Evolutionary conservation across 2,888 invertebrate genomes (phyloP).

Genomic region (Campoplex nolae): DNA sequence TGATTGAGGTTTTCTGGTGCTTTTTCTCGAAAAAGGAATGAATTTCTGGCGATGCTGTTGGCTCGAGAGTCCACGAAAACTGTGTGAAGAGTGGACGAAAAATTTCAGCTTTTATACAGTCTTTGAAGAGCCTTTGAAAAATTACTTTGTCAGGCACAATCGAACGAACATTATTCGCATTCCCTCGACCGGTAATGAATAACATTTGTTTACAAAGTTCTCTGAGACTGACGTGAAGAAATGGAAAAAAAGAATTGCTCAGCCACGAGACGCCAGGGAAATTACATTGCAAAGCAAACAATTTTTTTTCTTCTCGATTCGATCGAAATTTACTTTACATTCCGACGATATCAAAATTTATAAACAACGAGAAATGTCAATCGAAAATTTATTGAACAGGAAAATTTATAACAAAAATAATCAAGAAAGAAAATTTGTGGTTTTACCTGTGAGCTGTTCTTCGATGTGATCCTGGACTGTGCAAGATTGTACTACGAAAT

Average conservation of each 20-base stretch:
- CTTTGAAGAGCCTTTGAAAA: conserved; percentile 50
- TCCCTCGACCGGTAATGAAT: conserved; percentile 56
- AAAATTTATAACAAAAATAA: not conserved
- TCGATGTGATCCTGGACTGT: conserved; percentile 40
- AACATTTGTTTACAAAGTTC: conserved; percentile 44
- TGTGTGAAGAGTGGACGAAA: conserved; percentile 53
- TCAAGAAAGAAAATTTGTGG: not conserved
- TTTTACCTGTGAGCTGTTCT: conserved; percentile 44
- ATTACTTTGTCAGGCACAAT: conserved; percentile 66
- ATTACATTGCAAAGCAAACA: not conserved
- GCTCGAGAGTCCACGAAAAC: conserved; percentile 45
- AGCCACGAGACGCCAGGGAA: not conserved
- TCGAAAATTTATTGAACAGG: not conserved
- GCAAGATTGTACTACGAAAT: conserved; percentile 66
- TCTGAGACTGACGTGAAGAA: not conserved
- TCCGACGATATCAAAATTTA: not conserved
- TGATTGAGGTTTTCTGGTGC: conserved; percentile 16
- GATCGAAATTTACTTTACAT: not conserved
- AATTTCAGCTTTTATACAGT: conserved; percentile 66
- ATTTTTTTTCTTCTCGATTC: not conserved
- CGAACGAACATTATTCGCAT: conserved; percentile 65
- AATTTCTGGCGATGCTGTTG: conserved; percentile 24
- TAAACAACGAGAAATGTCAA: not conserved
- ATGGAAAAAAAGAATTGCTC: conserved; percentile 17
- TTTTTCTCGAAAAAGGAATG: conserved; percentile 1